These are phyloP conservation scores for Paramormyrops hopkinsi DNA, from an alignment of 2,797 vertebrate species.

Conservation along the genomic window DNA sequence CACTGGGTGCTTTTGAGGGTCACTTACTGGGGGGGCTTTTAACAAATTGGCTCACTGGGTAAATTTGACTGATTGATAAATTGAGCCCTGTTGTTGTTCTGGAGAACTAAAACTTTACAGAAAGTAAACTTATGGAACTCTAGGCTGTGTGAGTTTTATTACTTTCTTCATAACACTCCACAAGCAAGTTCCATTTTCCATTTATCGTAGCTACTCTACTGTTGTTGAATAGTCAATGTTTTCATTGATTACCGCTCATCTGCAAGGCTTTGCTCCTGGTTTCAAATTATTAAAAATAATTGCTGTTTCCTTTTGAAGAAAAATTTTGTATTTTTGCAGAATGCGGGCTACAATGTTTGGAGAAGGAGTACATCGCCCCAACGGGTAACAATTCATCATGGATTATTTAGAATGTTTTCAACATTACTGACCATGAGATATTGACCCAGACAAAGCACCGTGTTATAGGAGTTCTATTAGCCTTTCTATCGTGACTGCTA, in stretches of 20 bases:
- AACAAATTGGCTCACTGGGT: neutral
- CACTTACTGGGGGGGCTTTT: neutral
- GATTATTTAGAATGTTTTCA: neutral
- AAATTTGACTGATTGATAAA: neutral
- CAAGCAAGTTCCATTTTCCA: neutral
- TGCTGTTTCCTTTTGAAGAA: neutral
- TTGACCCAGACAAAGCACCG: neutral
- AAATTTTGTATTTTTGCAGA: neutral
- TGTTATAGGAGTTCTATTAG: neutral
- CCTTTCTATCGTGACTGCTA: neutral
- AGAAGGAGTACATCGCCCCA: neutral
- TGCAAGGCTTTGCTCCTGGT: neutral
- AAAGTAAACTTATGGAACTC: neutral
- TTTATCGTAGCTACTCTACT: neutral
- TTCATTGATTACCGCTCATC: neutral
- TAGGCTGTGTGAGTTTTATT: neutral
- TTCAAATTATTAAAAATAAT: neutral
- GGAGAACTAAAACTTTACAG: neutral
- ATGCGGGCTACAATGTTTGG: neutral
- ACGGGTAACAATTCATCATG: neutral
- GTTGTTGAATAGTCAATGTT: neutral
- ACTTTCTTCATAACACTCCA: neutral
- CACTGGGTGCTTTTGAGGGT: neutral
- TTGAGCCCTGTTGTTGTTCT: neutral
- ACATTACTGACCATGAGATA: neutral